A percentile compares a stretch with the other conserved stretches of the same genome.
Evolutionary conservation across 2,888 invertebrate species (phyloP).

Genomic region (Hirtodrosophila trivittata): DNA sequence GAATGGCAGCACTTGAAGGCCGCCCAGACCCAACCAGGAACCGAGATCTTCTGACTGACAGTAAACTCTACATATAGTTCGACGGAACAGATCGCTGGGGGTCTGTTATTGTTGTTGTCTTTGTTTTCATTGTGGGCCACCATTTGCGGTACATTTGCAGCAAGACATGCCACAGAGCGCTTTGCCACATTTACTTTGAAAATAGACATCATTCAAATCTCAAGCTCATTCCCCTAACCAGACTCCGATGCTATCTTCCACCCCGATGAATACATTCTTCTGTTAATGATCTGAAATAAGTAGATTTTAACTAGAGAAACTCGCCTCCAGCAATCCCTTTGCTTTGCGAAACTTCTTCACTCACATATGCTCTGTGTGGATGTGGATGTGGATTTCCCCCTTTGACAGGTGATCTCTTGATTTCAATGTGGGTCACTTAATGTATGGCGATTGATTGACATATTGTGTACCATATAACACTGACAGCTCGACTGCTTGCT

Average conservation of each 20-base stretch:
- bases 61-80: neutral
- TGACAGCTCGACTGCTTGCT: slow-evolving; percentile 60
- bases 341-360: neutral
- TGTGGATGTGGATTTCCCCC: neutral
- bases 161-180: slow-evolving; percentile 51
- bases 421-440: slow-evolving; percentile 27
- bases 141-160: slow-evolving; percentile 70
- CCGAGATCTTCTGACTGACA: slow-evolving; percentile 6
- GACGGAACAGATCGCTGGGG: slow-evolving; percentile 58
- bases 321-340: slow-evolving; percentile 14
- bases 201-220: slow-evolving; percentile 69
- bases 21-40: too few relatives aligned
- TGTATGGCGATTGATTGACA: slow-evolving; percentile 39
- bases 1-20: slow-evolving; percentile 51
- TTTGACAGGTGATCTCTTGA: slow-evolving; percentile 31
- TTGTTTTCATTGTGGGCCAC: slow-evolving; percentile 27
- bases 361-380: neutral
- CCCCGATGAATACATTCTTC: slow-evolving; percentile 40
- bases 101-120: slow-evolving; percentile 37
- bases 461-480: slow-evolving; percentile 11
- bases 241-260: neutral
- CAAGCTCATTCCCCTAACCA: neutral
- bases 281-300: slow-evolving; percentile 49
- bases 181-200: slow-evolving; percentile 72
- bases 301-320: slow-evolving; percentile 40